Evolutionary conservation across 2,797 vertebrate species (phyloP), one percentile per base, ranked within the genome.

Genomic region (Micropoecilia bifurca): DNA sequence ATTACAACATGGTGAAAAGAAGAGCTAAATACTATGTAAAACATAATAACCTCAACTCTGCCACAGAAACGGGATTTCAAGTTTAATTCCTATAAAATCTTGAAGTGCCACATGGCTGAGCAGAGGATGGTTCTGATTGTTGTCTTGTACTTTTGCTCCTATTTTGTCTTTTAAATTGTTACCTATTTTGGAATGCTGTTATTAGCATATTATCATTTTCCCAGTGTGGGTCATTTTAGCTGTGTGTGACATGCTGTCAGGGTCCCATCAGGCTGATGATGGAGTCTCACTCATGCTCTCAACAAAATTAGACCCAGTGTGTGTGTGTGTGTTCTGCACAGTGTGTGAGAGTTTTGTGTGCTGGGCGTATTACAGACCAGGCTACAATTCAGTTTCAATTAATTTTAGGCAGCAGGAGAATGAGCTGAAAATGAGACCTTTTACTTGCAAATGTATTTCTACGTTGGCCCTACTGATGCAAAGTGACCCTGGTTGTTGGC

Each of bases 181-280:
- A 63, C 63, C 84, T 80, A 82, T 80, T 83, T 74, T 83, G 36
- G 69, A 86, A 77, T 69, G 50, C 61, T 87, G 77, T 87, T 88
- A 87, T 87, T 89, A 83, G 80, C 83, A 87, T 75, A 78, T 83
- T 75, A 91, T 84, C 71, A 89, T 87, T 78, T 86, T 74, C 72
- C 71, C 74, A 41, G 47, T 73, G 79, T 55, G 43, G 79, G 80
- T 83, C 82, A 83, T 83, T 76, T 83, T 82, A 87, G 68, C 73
- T 83, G 80, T 74, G 78, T 74, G 77, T 84, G 88, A 88, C 85
- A 80, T 59, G 87, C 82, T 89, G 84, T 88, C 84, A 82, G 71
- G 63, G 48, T 25, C 73, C 80, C 7, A 89, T 86, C 80, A 83
- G 33, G 77, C 73, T 71, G 81, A 89, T 88, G 85, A 89, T 87